These are phyloP conservation scores for Zaprionus bogoriensis DNA, from an alignment of 2,888 invertebrate genomes.

Conservation along the genomic window DNA sequence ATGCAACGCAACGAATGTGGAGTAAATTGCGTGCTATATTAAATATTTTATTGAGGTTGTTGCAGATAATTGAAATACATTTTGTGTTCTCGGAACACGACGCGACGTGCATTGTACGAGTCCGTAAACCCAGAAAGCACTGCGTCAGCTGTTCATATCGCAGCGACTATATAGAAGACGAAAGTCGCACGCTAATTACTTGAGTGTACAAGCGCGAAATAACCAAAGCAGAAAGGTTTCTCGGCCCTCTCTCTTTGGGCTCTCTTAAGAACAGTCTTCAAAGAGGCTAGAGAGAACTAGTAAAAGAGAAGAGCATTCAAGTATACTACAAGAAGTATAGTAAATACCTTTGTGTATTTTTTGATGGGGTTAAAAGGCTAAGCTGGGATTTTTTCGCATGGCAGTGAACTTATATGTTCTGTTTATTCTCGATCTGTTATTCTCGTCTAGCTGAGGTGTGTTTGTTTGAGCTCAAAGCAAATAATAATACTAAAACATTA, in stretches of 20 bases:
- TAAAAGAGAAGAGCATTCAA: too few species aligned
- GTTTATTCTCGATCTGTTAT: too few species aligned
- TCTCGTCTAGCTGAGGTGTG: too few species aligned
- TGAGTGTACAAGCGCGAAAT: not conserved
- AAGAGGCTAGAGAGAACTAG: too few species aligned
- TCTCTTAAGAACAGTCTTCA: not conserved
- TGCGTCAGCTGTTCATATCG: not conserved
- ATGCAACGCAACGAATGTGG: conserved; percentile 36
- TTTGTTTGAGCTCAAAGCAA: too few species aligned
- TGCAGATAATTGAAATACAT: conserved; percentile 36
- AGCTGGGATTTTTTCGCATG: too few species aligned
- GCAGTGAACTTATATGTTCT: too few species aligned
- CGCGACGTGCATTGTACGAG: not conserved
- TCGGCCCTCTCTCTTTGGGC: not conserved
- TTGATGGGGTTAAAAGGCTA: too few species aligned
- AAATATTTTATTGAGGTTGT: conserved; percentile 50
- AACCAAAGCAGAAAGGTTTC: not conserved
- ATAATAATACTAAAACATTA: too few species aligned
- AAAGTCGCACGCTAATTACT: not conserved
- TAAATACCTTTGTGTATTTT: too few species aligned
- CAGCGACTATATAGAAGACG: not conserved
- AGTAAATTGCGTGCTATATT: conserved; percentile 70
- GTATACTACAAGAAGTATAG: too few species aligned
- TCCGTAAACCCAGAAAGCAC: not conserved
- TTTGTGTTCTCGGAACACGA: conserved; percentile 1